These are phyloP conservation scores for Leucopsar rothschildi DNA, from an alignment of 2,113 vertebrate species.

Conservation along the genomic window DNA sequence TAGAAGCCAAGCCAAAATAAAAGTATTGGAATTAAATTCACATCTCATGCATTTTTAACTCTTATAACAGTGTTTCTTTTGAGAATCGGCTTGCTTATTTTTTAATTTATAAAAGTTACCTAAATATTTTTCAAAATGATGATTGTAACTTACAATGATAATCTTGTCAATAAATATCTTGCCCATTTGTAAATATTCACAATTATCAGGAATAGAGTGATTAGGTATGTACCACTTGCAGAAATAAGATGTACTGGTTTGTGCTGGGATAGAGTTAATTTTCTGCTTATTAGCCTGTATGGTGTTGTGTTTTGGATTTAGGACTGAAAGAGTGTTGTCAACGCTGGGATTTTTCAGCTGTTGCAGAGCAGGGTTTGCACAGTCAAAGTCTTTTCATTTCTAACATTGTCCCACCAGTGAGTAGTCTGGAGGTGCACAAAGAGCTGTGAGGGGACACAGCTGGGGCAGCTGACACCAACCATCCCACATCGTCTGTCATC, in stretches of 20 bases:
- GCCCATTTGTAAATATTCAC: background rate
- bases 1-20: background rate
- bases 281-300: background rate
- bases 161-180: background rate
- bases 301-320: background rate
- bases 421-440: background rate
- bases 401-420: background rate
- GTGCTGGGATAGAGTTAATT: background rate
- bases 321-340: background rate
- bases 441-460: fast-evolving
- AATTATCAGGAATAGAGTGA: background rate
- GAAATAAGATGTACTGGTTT: background rate
- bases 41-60: background rate
- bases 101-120: background rate
- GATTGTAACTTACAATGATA: background rate
- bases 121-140: background rate
- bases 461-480: background rate
- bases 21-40: background rate
- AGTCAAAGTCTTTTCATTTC: background rate
- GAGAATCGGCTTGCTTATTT: background rate
- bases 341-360: background rate
- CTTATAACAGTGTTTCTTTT: background rate
- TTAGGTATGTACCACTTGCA: background rate
- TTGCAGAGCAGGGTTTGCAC: background rate
- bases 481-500: fast-evolving